Conservation (phyloP, 2,113 vertebrate genomes). For the Triplophysa siluroides region DNA sequence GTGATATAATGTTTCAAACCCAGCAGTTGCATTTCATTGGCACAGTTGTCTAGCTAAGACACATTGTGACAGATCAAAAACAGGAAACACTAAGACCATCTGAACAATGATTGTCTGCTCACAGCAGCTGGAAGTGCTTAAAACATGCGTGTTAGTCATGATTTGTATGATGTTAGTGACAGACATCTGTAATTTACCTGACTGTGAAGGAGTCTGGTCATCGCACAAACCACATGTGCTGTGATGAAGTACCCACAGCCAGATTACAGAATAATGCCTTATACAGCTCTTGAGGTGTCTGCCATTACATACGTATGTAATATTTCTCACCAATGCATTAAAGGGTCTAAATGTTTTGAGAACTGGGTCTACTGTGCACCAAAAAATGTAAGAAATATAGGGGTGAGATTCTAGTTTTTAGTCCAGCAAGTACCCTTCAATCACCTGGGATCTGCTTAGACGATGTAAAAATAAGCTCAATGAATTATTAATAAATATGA, state of each 20-base stretch:
- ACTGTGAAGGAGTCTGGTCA: conserved; percentile 1
- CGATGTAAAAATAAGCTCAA: no score
- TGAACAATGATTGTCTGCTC: conserved; percentile 6
- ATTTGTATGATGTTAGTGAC: conserved; percentile 16
- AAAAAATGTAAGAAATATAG: no score
- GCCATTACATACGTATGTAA: conserved; percentile 16
- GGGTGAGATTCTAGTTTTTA: no score
- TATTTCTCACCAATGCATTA: background rate
- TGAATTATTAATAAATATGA: no score
- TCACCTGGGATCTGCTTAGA: no score
- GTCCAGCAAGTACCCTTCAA: no score
- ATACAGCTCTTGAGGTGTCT: background rate
- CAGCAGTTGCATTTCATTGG: background rate
- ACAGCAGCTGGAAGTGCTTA: conserved; percentile 32
- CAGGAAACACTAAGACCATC: background rate
- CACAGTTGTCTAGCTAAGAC: background rate
- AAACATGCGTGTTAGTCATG: background rate
- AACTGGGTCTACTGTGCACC: no score
- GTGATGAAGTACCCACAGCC: background rate
- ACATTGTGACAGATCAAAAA: background rate
- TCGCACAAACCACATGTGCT: conserved; percentile 5
- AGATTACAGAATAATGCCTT: conserved; percentile 10
- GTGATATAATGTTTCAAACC: background rate
- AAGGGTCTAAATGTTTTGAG: background rate
- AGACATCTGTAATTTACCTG: conserved; percentile 51